A percentile compares a stretch with the other conserved stretches of the same genome.
Evolutionary conservation across 2,888 invertebrate species (phyloP).

Genomic region (Chymomyza procnemis): DNA sequence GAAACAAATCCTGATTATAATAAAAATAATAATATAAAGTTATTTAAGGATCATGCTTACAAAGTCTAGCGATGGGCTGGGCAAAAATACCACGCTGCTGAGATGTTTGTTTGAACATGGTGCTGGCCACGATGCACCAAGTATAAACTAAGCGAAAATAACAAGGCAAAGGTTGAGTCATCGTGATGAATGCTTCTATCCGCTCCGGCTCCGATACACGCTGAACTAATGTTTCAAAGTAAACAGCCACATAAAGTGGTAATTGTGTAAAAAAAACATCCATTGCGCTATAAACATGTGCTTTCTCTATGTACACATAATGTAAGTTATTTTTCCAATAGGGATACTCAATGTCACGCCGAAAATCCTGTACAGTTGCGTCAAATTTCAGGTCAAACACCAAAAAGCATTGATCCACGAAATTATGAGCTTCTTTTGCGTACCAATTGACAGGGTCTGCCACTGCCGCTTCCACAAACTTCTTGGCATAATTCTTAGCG

Average conservation of each 20-base stretch:
- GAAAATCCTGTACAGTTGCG: constrained; percentile 31
- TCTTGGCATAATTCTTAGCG: constrained; percentile 21
- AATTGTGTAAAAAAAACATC: constrained; percentile 37
- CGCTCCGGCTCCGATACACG: background rate
- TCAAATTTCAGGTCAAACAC: constrained; percentile 45
- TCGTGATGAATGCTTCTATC: constrained; percentile 11
- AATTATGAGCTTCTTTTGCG: constrained; percentile 36
- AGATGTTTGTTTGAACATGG: constrained; percentile 5
- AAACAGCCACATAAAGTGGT: constrained; percentile 20
- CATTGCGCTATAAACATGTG: constrained; percentile 35
- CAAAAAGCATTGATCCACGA: constrained; percentile 51
- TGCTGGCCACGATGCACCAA: constrained; percentile 37
- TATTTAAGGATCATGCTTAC: constrained; percentile 5
- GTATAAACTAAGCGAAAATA: constrained; percentile 37
- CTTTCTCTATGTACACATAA: constrained; percentile 42
- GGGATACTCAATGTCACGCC: constrained; percentile 16
- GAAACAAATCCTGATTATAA: background rate
- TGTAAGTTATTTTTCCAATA: constrained; percentile 42
- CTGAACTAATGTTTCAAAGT: background rate
- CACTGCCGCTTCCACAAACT: constrained; percentile 24
- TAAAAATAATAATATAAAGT: background rate
- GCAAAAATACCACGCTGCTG: background rate
- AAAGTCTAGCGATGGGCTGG: constrained; percentile 54
- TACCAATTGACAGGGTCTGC: constrained; percentile 46
- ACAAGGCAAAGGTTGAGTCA: constrained; percentile 41